A percentile compares a stretch with the other conserved stretches of the same genome.
Conservation (phyloP, 2,113 vertebrate species). For the Micromys minutus region DNA sequence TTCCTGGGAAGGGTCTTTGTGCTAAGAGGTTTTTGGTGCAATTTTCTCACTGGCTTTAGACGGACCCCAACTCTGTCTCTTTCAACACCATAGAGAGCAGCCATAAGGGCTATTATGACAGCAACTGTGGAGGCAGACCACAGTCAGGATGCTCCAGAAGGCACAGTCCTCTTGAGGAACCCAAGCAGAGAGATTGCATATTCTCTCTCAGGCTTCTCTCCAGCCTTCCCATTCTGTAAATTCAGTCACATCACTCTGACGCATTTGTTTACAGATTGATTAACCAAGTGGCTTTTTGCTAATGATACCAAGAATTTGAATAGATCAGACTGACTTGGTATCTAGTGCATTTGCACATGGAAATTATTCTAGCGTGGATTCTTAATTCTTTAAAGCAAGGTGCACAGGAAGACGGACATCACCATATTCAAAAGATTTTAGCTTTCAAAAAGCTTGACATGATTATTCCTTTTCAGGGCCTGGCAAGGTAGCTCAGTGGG, state of each 20-base stretch:
- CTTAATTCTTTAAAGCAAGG: constrained; percentile 10
- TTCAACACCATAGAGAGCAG: neutral
- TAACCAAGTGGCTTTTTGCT: neutral
- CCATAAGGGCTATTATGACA: neutral
- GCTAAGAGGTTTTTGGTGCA: too few species aligned
- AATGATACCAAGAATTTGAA: neutral
- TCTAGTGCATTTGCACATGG: neutral
- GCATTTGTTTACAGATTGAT: neutral
- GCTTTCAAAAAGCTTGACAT: neutral
- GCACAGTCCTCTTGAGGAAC: neutral
- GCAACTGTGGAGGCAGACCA: neutral
- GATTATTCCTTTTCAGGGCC: neutral
- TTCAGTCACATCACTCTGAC: neutral
- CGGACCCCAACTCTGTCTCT: too few species aligned
- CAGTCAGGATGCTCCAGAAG: neutral
- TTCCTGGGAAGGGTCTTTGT: too few species aligned
- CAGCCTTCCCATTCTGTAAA: neutral
- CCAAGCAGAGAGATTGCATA: neutral
- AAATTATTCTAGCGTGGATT: neutral
- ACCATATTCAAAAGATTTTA: neutral
- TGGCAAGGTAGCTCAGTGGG: neutral
- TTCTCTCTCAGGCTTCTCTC: neutral
- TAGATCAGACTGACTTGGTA: neutral
- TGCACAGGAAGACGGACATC: neutral
- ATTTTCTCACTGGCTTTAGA: too few species aligned